Conservation (phyloP, 2,113 vertebrate genomes). For the Pipra filicauda region DNA sequence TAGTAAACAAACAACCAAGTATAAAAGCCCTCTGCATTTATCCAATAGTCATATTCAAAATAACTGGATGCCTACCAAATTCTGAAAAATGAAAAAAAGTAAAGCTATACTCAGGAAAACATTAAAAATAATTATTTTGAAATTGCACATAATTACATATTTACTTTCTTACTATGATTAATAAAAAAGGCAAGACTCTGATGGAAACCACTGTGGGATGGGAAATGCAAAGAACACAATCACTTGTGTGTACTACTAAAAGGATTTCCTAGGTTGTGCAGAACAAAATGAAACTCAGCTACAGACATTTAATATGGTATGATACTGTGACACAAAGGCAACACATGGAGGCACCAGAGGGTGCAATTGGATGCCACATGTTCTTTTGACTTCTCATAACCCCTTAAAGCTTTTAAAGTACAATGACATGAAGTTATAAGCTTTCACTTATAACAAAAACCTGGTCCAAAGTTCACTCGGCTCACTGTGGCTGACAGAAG, state of each 20-base stretch:
- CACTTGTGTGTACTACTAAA: not conserved
- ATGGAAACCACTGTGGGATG: not conserved
- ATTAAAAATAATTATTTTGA: constrained; percentile 23
- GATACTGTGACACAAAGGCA: not conserved
- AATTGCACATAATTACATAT: constrained; percentile 42
- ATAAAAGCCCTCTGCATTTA: constrained; percentile 42
- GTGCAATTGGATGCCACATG: not conserved
- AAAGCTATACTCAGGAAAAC: constrained; percentile 1
- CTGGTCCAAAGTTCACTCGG: not conserved
- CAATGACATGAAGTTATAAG: not conserved
- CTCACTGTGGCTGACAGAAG: not conserved
- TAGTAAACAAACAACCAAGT: constrained; percentile 57
- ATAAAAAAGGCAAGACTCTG: not conserved
- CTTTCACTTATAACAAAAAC: not conserved
- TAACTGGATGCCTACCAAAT: constrained; percentile 32
- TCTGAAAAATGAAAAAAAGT: not conserved
- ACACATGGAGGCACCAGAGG: not conserved
- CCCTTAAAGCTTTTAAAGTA: not conserved
- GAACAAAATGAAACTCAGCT: not conserved
- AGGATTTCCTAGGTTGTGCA: not conserved
- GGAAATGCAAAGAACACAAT: not conserved
- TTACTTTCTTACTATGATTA: not conserved
- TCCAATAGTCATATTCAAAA: constrained; percentile 39
- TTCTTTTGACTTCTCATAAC: not conserved
- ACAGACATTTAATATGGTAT: not conserved